Base-by-base conservation (phyloP, 2,888 invertebrate genomes). In the Leucophenga maculata region DNA sequence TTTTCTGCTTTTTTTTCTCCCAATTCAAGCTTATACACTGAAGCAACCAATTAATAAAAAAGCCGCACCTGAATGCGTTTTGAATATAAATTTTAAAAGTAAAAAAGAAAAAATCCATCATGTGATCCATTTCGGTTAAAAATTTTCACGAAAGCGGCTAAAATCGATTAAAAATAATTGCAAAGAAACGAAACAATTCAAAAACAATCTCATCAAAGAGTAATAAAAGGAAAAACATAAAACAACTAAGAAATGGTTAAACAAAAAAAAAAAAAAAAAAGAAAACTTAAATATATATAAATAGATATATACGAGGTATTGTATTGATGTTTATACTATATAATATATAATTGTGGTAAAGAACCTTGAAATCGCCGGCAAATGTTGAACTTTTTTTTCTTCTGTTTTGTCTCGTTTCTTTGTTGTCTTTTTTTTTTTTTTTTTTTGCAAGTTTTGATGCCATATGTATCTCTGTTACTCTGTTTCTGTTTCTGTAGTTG, bases 361-460 rank as follows among this genome's bases (percentile, higher is more conserved):
- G 22, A 46, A 57, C 67, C 67, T 67, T 67, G 67, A 67, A 59
- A 67, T 57, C 16, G 48, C 67, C 67, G 67, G 67, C 48, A 57
- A 46, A 14, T 67, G 16, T 55, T 67, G 22, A 44, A 44, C 54
- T 67, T 22, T 14, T 22, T 14, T 65, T 48, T 48, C 18, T 65
- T 65, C 22, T 67, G 26, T 46, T 59, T 32, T 48, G 20, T 46
- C 13, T 4, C 4, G 9, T 46, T 22, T 46, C 46, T 50, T 50
- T 3, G 11, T 60, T 1, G 1, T 60, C 0, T 60, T 18, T 14
- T 18, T 20, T 1, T 55, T 55, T 18, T 55, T 22, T 1, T 39
- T 55, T 6, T 13, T 55, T 3, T 13, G 54, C 18, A 18, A 2
- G 9, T 62, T 62, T 20, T 18, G n/a, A n/a, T n/a, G n/a, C n/a